Evolutionary conservation across 2,888 invertebrate species (phyloP).

Genomic region (Heliconius ethilla): DNA sequence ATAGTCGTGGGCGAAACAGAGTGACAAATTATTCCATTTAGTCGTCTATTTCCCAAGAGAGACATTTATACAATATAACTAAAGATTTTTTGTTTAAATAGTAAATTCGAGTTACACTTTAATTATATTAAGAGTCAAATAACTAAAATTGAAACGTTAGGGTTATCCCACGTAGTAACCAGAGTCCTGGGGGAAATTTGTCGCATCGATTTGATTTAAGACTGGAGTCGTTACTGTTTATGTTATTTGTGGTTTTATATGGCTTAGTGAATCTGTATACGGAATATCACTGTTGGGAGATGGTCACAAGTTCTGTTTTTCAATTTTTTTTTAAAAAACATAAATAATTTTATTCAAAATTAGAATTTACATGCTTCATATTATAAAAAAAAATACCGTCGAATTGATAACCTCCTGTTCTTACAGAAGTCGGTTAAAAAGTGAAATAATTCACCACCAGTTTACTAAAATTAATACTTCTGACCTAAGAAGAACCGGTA

Average conservation of each 20-base stretch:
- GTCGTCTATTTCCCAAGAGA: background rate
- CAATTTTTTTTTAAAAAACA: background rate
- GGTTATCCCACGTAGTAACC: background rate
- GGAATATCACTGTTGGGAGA: background rate
- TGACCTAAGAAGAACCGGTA: no score
- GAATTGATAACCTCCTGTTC: no score
- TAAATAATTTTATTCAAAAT: no score
- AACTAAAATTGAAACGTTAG: constrained; percentile 4
- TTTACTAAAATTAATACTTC: no score
- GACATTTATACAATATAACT: background rate
- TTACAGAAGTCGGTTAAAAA: no score
- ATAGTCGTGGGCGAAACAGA: no score
- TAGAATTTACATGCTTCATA: no score
- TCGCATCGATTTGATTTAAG: constrained; percentile 25
- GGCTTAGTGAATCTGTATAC: background rate
- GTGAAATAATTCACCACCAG: no score
- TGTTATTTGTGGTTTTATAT: background rate
- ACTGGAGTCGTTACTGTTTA: background rate
- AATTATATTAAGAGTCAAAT: background rate
- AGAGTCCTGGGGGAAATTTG: constrained; percentile 32
- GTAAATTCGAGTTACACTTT: background rate
- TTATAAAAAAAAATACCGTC: no score
- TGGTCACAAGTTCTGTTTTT: background rate
- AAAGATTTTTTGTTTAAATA: background rate
- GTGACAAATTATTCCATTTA: no score